Base-by-base conservation (phyloP, 2,888 invertebrate genomes). In the Drosophila pseudotalamancana region DNA sequence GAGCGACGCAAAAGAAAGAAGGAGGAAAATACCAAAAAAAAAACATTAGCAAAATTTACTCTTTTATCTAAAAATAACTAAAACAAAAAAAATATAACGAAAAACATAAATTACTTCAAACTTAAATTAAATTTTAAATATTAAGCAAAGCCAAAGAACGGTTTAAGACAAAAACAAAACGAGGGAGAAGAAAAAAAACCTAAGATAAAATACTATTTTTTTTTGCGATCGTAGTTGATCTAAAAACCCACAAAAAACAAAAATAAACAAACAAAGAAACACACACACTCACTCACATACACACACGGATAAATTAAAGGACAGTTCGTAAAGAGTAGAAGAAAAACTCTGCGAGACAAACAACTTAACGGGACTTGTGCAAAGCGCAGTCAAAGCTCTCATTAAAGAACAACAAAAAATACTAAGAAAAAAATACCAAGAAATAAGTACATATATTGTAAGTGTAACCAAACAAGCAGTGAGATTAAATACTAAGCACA, bases 31-130 rank as follows among this genome's bases (percentile, higher is more conserved):
- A 61, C 43, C 37, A 49, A 49, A 81, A 86, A 66, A 23, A 66
- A 82, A 86, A 62, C 74, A 87, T 89, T 90, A 90, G 90, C 89
- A 88, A 90, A 91, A 91, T 89, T 89, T 90, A 91, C 91, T 90
- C 88, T 89, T 90, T 89, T 90, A 90, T 88, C 89, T 88, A 86
- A 82, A 83, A 77, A 67, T 69, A 77, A 72, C 43, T 45, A 48
- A 72, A 69, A 65, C 25, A 39, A 73, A 68, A 67, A 32, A 43
- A 43, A 8, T 14, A 14, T n/a, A 31, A 31, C 1, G 6, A 32
- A 55, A 51, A 72, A 50, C 54, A 63, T 40, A 75, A 40, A 74
- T 86, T 88, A 76, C 79, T 79, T 81, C 83, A 86, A 77, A 76
- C 49, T 74, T 82, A 75, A 75, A 83, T 68, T 62, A 83, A 79